Conservation (phyloP, 2,113 vertebrate genomes). For the Theristicus caerulescens region DNA sequence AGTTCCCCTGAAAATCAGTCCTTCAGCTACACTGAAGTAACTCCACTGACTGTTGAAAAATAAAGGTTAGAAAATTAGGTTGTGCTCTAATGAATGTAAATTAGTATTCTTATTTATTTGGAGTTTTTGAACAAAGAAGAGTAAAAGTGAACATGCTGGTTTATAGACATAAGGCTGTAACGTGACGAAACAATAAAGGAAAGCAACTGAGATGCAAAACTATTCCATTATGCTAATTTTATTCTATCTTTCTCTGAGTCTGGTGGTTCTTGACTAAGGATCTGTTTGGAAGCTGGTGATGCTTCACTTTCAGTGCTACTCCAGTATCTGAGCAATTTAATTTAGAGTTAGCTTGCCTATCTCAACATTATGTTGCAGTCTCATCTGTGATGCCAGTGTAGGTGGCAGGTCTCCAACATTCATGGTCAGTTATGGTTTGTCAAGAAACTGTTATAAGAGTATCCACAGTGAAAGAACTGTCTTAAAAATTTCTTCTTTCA, state of each 20-base stretch:
- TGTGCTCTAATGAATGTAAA: neutral
- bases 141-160: neutral
- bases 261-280: neutral
- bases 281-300: neutral
- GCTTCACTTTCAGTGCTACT: neutral
- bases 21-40: neutral
- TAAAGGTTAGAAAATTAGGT: neutral
- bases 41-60: neutral
- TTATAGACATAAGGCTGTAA: neutral
- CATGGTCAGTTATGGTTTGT: neutral
- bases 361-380: neutral
- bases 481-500: slow-evolving; percentile 16
- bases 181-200: neutral
- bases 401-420: neutral
- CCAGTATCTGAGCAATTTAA: neutral
- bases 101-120: neutral
- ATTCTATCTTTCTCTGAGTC: neutral
- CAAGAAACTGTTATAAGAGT: neutral
- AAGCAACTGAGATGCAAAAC: neutral
- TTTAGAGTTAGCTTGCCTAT: neutral
- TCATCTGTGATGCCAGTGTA: neutral
- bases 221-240: neutral
- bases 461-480: slow-evolving; percentile 8
- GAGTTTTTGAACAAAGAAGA: neutral
- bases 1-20: neutral